These are phyloP conservation scores for Rhopalosiphum maidis DNA, from an alignment of 1,140 invertebrate species.

Conservation along the genomic window DNA sequence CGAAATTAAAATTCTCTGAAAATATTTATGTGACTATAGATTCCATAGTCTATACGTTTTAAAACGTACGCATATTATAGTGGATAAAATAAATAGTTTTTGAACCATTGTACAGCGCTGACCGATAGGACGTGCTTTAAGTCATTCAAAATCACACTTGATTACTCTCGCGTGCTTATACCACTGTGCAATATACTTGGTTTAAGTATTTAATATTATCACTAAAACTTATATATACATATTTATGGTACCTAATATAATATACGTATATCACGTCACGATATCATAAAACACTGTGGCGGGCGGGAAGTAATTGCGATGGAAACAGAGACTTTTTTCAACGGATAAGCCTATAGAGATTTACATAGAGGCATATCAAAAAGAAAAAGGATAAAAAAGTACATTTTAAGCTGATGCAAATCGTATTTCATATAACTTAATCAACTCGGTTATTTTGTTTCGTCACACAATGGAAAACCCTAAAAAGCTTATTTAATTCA, in stretches of 20 bases:
- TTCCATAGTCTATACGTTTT: not conserved
- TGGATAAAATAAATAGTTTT: not conserved
- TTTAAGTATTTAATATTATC: not conserved
- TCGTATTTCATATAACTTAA: slow-evolving; percentile 21
- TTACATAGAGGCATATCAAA: not conserved
- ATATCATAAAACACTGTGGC: not conserved
- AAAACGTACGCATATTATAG: not conserved
- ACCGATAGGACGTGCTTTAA: not conserved
- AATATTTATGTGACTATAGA: not conserved
- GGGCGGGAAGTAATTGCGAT: not conserved
- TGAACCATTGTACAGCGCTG: not conserved
- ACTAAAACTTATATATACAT: not conserved
- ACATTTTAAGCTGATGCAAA: not conserved
- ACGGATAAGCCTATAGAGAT: not conserved
- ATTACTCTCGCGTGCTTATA: not conserved
- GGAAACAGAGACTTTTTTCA: not conserved
- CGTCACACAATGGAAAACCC: not conserved
- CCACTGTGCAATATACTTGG: not conserved
- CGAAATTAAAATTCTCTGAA: not conserved
- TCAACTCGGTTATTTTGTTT: not conserved
- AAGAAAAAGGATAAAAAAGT: not conserved
- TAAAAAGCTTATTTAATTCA: not conserved
- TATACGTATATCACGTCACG: not conserved
- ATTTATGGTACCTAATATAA: no score
- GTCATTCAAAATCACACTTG: not conserved